Evolutionary conservation across 2,888 invertebrate genomes (phyloP), one percentile per base, ranked within the genome.

Genomic region (Stenurella melanura): DNA sequence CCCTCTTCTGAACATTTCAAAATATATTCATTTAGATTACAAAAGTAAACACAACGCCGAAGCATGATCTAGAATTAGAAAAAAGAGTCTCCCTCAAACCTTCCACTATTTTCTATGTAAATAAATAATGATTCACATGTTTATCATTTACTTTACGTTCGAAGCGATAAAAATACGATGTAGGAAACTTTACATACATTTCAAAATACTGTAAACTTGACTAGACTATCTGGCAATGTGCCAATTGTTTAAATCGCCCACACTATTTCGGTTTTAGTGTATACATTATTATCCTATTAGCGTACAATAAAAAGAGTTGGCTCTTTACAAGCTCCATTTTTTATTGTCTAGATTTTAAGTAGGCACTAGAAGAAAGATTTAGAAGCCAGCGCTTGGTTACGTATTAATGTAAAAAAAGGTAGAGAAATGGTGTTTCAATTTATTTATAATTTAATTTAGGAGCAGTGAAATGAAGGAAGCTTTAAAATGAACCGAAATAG

Each of bases 201-300:
- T 19, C 17, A 66, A 66, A 67, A 67, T 30, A 5, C 1, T 26
- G 21, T 67, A 67, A 67, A 54, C 9, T 50, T 17, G 67, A 54
- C 54, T 67, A 67, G 54, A 56, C 64, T 67, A 58, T 58, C 54
- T 67, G 67, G 67, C 54, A 10, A 15, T n/a, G 15, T 19, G 54
- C 67, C 64, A 18, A 26, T n/a, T 38, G 67, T 67, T 56, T 58
- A 54, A 19, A 54, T 56, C 67, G 67, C 67, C 67, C 30, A 67
- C 67, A 19, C 19, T n/a, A 26, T 67, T 67, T 67, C 42, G 19
- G 26, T 67, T 67, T 67, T 54, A 67, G 67, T 67, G 26, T 26
- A 50, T 26, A 21, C 58, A 19, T 67, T 67, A 67, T 50, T 67
- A 54, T 54, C 67, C 67, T 26, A 15, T 67, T 67, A 67, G 50